Evolutionary conservation across 2,888 invertebrate genomes (phyloP).

Genomic region (Drosophila atripex): DNA sequence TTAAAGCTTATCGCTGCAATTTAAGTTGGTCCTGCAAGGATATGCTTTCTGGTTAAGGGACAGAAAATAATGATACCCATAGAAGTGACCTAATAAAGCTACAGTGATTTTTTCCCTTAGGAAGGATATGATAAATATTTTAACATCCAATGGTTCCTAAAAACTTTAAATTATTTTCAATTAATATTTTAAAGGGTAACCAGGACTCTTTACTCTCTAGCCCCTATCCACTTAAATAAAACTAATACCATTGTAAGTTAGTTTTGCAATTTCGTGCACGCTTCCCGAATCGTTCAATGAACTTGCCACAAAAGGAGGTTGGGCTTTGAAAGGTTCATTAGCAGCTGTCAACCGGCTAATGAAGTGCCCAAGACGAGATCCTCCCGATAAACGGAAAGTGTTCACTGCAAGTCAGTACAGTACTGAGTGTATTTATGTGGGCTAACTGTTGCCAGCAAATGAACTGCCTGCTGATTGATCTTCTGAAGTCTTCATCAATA

Average conservation of each 20-base stretch:
- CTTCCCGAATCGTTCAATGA: slow-evolving; percentile 63
- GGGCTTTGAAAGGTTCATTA: slow-evolving; percentile 61
- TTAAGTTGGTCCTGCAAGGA: slow-evolving; percentile 63
- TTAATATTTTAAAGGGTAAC: slow-evolving; percentile 12
- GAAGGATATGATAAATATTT: no score
- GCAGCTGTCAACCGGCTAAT: slow-evolving; percentile 67
- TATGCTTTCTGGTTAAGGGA: slow-evolving; percentile 32
- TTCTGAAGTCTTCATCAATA: slow-evolving; percentile 53
- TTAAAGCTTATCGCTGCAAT: slow-evolving; percentile 81
- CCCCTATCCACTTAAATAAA: slow-evolving; percentile 57
- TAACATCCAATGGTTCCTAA: no score
- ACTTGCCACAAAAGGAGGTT: slow-evolving; percentile 41
- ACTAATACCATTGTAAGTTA: slow-evolving; percentile 70
- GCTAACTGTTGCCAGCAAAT: slow-evolving; percentile 60
- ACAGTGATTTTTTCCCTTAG: not conserved
- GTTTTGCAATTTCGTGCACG: slow-evolving; percentile 72
- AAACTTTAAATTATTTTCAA: not conserved
- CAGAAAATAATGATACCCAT: slow-evolving; percentile 11
- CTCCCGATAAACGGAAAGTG: slow-evolving; percentile 39
- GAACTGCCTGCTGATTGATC: slow-evolving; percentile 65
- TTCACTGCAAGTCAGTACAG: slow-evolving; percentile 7
- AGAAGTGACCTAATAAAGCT: not conserved
- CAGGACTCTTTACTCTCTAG: not conserved
- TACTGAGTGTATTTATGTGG: slow-evolving; percentile 41
- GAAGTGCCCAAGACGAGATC: slow-evolving; percentile 47